phyloP scores from a whole-genome alignment of 2,888 invertebrate species.

The Drosophila neotestacea region DNA sequence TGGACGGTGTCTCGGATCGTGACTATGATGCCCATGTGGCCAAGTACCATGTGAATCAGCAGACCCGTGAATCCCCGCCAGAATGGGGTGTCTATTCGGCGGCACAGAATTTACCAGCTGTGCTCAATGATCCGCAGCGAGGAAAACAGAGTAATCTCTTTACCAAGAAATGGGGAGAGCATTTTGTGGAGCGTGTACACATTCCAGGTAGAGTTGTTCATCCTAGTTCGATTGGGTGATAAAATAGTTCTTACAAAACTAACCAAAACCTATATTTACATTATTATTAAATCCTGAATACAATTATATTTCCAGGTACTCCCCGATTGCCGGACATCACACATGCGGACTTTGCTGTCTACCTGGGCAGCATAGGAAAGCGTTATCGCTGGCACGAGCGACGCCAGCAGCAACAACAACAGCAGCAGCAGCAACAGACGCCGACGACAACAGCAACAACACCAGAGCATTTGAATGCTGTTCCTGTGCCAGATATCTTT shows the following conservation, averaged over 20 bases:
- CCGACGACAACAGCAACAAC: slow-evolving; percentile 50
- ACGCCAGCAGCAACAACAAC: slow-evolving; percentile 87
- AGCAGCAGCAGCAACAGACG: slow-evolving; percentile 46
- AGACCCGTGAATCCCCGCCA: slow-evolving; percentile 83
- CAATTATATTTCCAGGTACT: slow-evolving; percentile 74
- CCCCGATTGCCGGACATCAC: slow-evolving; percentile 93
- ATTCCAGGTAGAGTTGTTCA: slow-evolving; percentile 86
- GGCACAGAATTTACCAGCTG: slow-evolving; percentile 97
- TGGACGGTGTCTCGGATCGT: slow-evolving; percentile 94
- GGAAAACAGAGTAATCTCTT: slow-evolving; percentile 97
- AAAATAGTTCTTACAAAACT: too few relatives aligned
- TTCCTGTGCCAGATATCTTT: slow-evolving; percentile 94
- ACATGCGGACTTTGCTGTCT: slow-evolving; percentile 93
- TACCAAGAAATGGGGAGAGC: slow-evolving; percentile 98
- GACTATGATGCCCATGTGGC: slow-evolving; percentile 95
- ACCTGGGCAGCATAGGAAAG: slow-evolving; percentile 91
- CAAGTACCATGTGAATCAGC: slow-evolving; percentile 87
- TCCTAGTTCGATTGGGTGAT: too few relatives aligned
- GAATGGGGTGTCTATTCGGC: slow-evolving; percentile 91
- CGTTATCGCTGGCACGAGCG: slow-evolving; percentile 88
- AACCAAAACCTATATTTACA: too few relatives aligned
- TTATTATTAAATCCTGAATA: too few relatives aligned
- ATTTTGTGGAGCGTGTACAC: slow-evolving; percentile 93
- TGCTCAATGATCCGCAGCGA: slow-evolving; percentile 96
- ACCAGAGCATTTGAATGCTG: slow-evolving; percentile 87